Percentiles rank a stretch among this genome's conserved stretches.
Conservation (phyloP, 2,797 vertebrate species). For the Coreius guichenoti region DNA sequence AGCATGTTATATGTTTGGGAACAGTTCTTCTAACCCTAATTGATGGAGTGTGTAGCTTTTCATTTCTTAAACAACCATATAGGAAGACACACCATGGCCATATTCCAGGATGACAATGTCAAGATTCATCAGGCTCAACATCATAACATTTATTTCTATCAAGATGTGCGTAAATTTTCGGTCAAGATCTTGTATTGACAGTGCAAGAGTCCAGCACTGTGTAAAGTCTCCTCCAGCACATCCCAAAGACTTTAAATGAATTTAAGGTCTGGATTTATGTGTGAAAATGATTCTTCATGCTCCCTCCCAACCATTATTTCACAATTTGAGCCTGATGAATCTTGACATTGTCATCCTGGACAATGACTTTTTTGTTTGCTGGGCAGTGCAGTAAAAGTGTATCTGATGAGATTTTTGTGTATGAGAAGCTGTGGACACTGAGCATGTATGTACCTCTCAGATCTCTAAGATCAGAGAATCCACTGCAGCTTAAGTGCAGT, state of each 20-base stretch:
- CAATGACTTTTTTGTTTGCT: no score
- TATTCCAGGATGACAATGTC: neutral
- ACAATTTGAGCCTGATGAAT: no score
- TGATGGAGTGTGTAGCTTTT: neutral
- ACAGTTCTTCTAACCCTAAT: neutral
- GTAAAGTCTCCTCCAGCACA: no score
- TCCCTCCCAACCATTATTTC: no score
- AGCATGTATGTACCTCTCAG: neutral
- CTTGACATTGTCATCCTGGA: no score
- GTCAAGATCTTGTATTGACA: no score
- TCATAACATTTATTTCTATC: no score
- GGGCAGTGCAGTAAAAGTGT: neutral
- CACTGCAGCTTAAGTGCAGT: neutral
- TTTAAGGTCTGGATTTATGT: no score
- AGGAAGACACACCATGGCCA: neutral
- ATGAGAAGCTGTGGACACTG: neutral
- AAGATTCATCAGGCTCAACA: neutral
- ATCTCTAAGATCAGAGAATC: neutral
- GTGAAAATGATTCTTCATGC: no score
- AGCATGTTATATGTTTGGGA: neutral
- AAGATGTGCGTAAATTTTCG: no score
- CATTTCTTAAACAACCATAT: neutral
- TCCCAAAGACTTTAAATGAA: no score
- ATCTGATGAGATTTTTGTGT: neutral
- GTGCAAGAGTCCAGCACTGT: no score